A percentile compares a stretch with the other conserved stretches of the same genome.
These are phyloP conservation scores for Proteles cristata DNA, from an alignment of 2,113 vertebrate species.

Conservation along the genomic window DNA sequence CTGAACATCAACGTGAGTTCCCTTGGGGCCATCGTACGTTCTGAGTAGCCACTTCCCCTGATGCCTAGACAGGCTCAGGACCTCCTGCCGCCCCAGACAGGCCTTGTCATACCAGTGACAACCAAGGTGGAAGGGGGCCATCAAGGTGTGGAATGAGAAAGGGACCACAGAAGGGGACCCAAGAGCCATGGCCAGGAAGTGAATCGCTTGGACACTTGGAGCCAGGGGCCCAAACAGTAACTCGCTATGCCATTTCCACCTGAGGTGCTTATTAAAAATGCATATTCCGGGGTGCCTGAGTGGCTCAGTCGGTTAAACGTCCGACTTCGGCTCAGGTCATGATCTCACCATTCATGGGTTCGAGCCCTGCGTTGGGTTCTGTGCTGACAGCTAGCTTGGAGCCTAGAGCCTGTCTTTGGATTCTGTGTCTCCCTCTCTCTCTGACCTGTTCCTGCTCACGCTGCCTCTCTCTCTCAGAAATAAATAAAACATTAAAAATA, in stretches of 20 bases:
- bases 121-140: neutral
- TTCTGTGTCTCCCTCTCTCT: no score
- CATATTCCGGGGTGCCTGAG: neutral
- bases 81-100: neutral
- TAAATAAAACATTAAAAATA: neutral
- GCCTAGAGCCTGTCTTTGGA: no score
- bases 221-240: neutral
- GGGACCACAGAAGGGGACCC: no score
- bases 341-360: no score
- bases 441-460: no score
- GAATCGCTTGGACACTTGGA: no score
- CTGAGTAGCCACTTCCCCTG: neutral
- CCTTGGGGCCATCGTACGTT: neutral
- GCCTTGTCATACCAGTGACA: neutral
- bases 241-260: neutral
- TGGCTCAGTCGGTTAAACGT: no score
- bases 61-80: neutral
- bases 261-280: neutral
- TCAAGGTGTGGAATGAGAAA: neutral
- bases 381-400: no score
- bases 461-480: no score
- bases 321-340: no score
- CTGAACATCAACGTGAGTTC: conserved; percentile 73
- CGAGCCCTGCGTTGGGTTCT: no score
- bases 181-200: neutral